Evolutionary conservation across 2,888 invertebrate species (phyloP), one percentile per base, ranked within the genome.

Genomic region (Eupithecia inturbata): DNA sequence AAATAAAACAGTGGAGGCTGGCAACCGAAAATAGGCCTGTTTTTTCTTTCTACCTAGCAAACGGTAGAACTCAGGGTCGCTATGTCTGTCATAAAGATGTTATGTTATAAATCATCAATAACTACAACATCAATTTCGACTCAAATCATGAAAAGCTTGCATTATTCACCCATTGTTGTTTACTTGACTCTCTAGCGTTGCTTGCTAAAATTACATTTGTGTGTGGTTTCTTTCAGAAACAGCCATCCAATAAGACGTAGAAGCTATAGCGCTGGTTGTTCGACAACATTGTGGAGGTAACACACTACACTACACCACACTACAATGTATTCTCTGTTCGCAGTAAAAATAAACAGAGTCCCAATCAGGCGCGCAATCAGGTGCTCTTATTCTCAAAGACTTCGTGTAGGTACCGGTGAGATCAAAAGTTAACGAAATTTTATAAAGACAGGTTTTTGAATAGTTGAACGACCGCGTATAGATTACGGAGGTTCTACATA

Each of bases 321-420:
- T 88, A 31, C 31, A 33, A 10, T 10, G 66, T 26, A 66, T 83
- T 80, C 83, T 78, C 81, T 82, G 78, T 79, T 66, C 39, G 26
- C 85, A 85, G 88, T 91, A 89, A 91, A 89, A 89, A 89, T 89
- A 89, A 89, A 89, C 89, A 87, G 83, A 77, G 85, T 84, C 85
- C 86, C 90, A 89, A 91, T 91, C 89, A 90, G 89, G 79, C 82
- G 82, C 89, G 91, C 92, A 93, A 93, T 93, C 93, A 93, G 93
- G 93, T 93, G 92, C 89, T 89, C 85, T 89, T 89, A 88, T 91
- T 90, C 89, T 84, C 87, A 86, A 85, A 82, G 84, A 81, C 72
- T 77, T 33, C 67, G 66, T 57, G 75, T 57, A 70, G 72, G 72
- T 60, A 68, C 63, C 41, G 22, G 4, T 6, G 64, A 73, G 22